A percentile compares a stretch with the other conserved stretches of the same genome.
Evolutionary conservation across 2,797 vertebrate species (phyloP).

Genomic region (Lophotriccus pileatus): DNA sequence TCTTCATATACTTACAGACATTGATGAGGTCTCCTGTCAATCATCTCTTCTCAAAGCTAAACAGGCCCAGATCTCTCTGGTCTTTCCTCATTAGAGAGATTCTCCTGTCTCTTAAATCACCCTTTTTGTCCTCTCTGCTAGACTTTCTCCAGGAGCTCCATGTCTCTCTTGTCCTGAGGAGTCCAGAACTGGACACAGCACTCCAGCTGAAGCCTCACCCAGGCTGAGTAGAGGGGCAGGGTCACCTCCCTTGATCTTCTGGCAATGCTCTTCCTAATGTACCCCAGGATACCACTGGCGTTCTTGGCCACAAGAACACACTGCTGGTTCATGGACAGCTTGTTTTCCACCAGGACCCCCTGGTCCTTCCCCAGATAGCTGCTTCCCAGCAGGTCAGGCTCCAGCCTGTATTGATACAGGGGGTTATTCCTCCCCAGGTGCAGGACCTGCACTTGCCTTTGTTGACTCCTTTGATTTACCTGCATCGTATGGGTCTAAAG

Average conservation of each 20-base stretch:
- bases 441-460: not conserved
- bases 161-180: not conserved
- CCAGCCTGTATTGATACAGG: not conserved
- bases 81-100: not conserved
- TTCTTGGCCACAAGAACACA: not conserved
- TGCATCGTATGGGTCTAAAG: not conserved
- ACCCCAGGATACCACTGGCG: rapidly evolving
- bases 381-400: not conserved
- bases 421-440: not conserved
- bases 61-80: not conserved
- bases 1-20: not conserved
- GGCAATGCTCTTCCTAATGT: rapidly evolving
- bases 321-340: not conserved
- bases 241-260: rapidly evolving
- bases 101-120: not conserved
- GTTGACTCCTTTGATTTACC: not conserved
- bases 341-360: not conserved
- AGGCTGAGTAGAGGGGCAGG: not conserved
- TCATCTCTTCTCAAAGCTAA: not conserved
- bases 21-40: not conserved
- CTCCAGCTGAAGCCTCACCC: not conserved
- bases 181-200: not conserved
- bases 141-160: not conserved
- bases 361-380: not conserved
- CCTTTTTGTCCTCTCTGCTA: not conserved